Conservation (phyloP, 2,888 invertebrate species). For the Stegophylla sp. region DNA sequence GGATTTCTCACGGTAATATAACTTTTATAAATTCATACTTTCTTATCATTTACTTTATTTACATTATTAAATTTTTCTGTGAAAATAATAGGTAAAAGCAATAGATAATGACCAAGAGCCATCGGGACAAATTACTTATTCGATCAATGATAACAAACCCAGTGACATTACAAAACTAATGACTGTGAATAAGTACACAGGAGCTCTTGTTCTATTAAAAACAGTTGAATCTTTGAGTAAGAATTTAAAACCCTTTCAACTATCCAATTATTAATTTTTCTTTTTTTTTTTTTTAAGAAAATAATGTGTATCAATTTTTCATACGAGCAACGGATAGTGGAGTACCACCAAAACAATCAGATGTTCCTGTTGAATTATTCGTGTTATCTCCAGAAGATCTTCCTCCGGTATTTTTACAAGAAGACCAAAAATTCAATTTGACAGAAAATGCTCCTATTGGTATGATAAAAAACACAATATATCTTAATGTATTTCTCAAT, state of each 20-base stretch:
- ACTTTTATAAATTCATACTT: too few species aligned
- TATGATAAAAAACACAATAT: slow-evolving; percentile 61
- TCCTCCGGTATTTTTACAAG: slow-evolving; percentile 78
- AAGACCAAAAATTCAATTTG: slow-evolving; percentile 79
- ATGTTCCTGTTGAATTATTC: slow-evolving; percentile 81
- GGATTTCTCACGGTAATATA: slow-evolving; percentile 70
- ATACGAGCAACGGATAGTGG: slow-evolving; percentile 87
- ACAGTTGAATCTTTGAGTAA: slow-evolving; percentile 69
- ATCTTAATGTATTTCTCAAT: slow-evolving; percentile 11
- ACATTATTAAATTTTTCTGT: slow-evolving; percentile 20
- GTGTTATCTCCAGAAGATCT: slow-evolving; percentile 75
- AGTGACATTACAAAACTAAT: slow-evolving; percentile 74
- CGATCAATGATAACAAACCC: slow-evolving; percentile 76
- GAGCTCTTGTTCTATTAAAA: slow-evolving; percentile 74
- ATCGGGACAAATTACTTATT: slow-evolving; percentile 77
- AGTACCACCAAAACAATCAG: slow-evolving; percentile 75
- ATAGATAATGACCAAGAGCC: slow-evolving; percentile 80
- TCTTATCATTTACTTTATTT: slow-evolving; percentile 26
- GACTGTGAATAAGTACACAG: slow-evolving; percentile 76
- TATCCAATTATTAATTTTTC: not conserved
- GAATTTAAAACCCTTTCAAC: slow-evolving; percentile 49
- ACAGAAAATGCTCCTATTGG: slow-evolving; percentile 78
- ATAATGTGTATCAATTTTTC: slow-evolving; percentile 85
- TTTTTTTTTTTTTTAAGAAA: slow-evolving; percentile 67
- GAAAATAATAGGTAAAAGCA: slow-evolving; percentile 68